Percentiles rank a stretch among this genome's conserved stretches.
These are phyloP conservation scores for Agrypnia vestita DNA, from an alignment of 1,140 invertebrate genomes.

Conservation along the genomic window DNA sequence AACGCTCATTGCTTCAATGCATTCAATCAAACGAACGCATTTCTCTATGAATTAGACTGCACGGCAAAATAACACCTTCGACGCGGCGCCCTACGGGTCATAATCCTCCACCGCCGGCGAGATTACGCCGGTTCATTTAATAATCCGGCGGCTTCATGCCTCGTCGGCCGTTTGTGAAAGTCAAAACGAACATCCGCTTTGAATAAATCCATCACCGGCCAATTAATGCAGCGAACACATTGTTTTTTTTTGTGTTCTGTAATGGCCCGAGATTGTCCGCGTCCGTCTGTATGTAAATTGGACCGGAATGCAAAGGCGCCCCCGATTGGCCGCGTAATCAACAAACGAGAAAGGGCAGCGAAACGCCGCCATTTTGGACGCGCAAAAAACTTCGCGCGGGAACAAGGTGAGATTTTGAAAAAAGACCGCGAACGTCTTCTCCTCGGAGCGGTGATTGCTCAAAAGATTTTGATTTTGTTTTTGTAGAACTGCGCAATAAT, in stretches of 20 bases:
- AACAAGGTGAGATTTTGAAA: constrained; percentile 17
- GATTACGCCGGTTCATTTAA: not conserved
- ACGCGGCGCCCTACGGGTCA: not conserved
- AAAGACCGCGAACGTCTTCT: not conserved
- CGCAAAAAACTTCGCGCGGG: not conserved
- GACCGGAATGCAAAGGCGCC: not conserved
- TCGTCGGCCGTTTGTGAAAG: constrained; percentile 18
- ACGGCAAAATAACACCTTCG: not conserved
- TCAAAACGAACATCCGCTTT: constrained; percentile 11
- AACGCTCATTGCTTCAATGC: no score
- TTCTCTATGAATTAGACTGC: not conserved
- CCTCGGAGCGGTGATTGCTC: constrained; percentile 16
- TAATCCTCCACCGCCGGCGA: not conserved
- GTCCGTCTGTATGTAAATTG: constrained; percentile 1
- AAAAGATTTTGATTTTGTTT: constrained; percentile 22
- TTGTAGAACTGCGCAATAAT: not conserved
- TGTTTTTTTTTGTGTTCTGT: not conserved
- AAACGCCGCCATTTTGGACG: no score
- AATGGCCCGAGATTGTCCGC: not conserved
- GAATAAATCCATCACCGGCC: constrained; percentile 6
- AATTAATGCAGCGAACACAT: constrained; percentile 1
- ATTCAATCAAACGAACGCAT: not conserved
- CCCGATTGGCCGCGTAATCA: constrained; percentile 18
- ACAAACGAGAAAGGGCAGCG: constrained; percentile 5
- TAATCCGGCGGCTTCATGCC: constrained; percentile 5